Percentiles rank a stretch among this genome's conserved stretches.
These are phyloP conservation scores for Gastrophryne carolinensis DNA, from an alignment of 2,797 vertebrate genomes.

Conservation along the genomic window DNA sequence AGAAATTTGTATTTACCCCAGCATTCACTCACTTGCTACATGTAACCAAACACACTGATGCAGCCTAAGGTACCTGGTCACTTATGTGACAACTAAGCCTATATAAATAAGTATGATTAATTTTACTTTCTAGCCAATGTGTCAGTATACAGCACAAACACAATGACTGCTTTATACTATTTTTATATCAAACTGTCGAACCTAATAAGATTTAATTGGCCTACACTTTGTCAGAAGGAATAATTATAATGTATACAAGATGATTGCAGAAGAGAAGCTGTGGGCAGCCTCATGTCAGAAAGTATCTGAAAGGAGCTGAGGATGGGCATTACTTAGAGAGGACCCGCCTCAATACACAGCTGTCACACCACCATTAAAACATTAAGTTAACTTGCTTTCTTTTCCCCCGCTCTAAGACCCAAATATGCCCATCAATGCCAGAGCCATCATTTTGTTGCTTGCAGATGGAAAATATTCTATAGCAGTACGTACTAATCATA, in stretches of 20 bases:
- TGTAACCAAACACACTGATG: too few species aligned
- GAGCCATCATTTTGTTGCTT: conserved; percentile 20
- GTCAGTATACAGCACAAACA: background rate
- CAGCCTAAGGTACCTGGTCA: too few species aligned
- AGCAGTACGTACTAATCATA: conserved; percentile 14
- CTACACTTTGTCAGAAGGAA: background rate
- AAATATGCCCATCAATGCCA: conserved; percentile 2
- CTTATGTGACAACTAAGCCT: too few species aligned
- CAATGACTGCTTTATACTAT: background rate
- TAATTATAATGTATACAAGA: background rate
- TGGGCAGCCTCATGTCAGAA: conserved; percentile 1
- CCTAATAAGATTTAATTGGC: conserved; percentile 20
- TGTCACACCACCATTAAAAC: conserved; percentile 11
- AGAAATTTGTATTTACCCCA: too few species aligned
- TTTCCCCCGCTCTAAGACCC: background rate
- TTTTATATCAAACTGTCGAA: background rate
- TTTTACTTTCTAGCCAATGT: too few species aligned
- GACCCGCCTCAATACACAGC: background rate
- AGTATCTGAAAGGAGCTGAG: background rate
- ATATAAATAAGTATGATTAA: too few species aligned
- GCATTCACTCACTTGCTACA: too few species aligned
- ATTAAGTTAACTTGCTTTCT: conserved; percentile 14
- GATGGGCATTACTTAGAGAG: background rate
- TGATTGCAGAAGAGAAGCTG: background rate
- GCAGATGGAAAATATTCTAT: conserved; percentile 24